Base-by-base conservation (phyloP, 37 sponge, comb jelly and placozoan species). In the Beroe ovata region DNA sequence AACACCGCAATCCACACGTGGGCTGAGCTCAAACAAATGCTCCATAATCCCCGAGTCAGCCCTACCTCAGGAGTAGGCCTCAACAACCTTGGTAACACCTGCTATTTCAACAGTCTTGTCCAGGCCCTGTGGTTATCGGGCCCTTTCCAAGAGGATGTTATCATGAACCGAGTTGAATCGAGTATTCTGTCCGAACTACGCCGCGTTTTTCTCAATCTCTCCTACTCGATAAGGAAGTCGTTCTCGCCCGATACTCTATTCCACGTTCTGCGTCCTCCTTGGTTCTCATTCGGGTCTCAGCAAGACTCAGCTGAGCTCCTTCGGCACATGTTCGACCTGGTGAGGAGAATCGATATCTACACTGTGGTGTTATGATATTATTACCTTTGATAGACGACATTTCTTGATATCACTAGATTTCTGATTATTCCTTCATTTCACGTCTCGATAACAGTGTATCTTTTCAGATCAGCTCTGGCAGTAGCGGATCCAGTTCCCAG, bases 271-370 rank as follows among this genome's bases (percentile, higher is more conserved):
- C 26, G 84, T 32, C 84, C 84, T n/a, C 84, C 84, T 35, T 77
- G 84, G 84, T 77, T 77, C 54, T 20, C 84, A 42, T 42, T 77
- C 33, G 84, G 84, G 22, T 77, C 84, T 4, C 84, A 77, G 28
- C 84, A 77, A 26, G 84, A 77, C 54, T 77, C 84, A 4, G 84
- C 84, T 25, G 84, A 77, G 21, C 54, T 77, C 21, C 54, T 77
- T 1, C n/a, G 84, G 0, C 84, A 77, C 84, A 77, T 77, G 84
- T 77, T 77, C 47, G 84, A 77, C n/a, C n/a, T 77, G 54, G 28
- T 77, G 6, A 42, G 84, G 6, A n/a, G 69, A 26, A 33, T 34
- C 30, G 30, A 20, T n/a, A n/a, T n/a, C n/a, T n/a, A n/a, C n/a
- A n/a, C n/a, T n/a, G n/a, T n/a, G n/a, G n/a, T n/a, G n/a, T n/a